These are phyloP conservation scores for Pseudachorutes palmiensis DNA, from an alignment of 1,140 invertebrate species.

Conservation along the genomic window DNA sequence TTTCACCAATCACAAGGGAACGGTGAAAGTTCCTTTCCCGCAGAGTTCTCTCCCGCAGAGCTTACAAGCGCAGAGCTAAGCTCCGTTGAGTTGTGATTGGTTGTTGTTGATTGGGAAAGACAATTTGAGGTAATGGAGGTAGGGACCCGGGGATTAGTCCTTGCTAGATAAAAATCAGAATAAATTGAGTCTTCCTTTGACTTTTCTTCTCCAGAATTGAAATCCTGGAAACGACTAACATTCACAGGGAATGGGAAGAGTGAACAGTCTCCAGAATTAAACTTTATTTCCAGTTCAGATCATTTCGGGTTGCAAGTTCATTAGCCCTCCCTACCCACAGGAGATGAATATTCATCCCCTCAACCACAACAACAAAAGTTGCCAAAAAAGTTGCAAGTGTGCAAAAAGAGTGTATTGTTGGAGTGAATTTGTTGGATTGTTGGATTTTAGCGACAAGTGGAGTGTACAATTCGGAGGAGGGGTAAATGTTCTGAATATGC, in stretches of 20 bases:
- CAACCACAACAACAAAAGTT: background rate
- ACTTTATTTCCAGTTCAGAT: background rate
- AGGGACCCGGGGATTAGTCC: background rate
- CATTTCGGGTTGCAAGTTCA: background rate
- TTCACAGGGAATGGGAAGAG: background rate
- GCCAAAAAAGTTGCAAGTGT: background rate
- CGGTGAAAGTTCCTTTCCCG: background rate
- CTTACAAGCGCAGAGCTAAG: background rate
- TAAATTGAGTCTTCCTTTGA: background rate
- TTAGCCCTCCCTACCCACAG: background rate
- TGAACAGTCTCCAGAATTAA: background rate
- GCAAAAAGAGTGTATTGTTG: background rate
- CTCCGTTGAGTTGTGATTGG: background rate
- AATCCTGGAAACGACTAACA: background rate
- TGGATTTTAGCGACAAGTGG: background rate
- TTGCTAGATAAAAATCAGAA: background rate
- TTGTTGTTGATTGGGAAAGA: conserved; percentile 1
- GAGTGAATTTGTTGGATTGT: too few species aligned
- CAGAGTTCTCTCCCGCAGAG: background rate
- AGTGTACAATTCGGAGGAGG: background rate
- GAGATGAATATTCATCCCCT: background rate
- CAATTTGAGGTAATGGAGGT: background rate
- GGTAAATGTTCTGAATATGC: background rate
- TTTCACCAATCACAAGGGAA: background rate
- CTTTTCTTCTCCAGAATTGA: background rate